Conservation (phyloP, 2,113 vertebrate species). For the Trichomycterus rosablanca region DNA sequence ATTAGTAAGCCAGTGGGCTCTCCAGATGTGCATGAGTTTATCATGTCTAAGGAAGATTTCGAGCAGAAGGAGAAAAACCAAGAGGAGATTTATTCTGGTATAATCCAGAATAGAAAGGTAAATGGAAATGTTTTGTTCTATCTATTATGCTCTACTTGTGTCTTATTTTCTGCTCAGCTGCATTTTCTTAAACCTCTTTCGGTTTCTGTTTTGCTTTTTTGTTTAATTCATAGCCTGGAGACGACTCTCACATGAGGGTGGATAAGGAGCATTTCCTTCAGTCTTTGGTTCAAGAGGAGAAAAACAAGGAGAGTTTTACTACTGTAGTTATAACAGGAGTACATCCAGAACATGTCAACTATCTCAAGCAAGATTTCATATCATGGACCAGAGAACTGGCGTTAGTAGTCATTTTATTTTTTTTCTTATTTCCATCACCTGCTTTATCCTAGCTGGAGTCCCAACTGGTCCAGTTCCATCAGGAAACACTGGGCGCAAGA, state of each 20-base stretch:
- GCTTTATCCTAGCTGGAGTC: too few species aligned
- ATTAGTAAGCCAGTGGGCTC: conserved; percentile 79
- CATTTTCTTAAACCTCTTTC: too few species aligned
- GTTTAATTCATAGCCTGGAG: conserved; percentile 79
- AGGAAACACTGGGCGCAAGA: too few species aligned
- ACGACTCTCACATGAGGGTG: conserved; percentile 73
- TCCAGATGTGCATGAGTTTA: conserved; percentile 87
- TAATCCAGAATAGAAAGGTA: conserved; percentile 87
- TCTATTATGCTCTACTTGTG: too few species aligned
- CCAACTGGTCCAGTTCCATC: too few species aligned
- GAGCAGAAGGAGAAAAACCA: conserved; percentile 84
- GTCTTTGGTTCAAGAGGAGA: conserved; percentile 77
- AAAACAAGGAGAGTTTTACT: conserved; percentile 80
- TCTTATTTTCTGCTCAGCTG: too few species aligned
- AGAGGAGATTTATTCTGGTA: conserved; percentile 77
- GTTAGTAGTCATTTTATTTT: conserved; percentile 81
- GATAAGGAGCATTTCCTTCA: conserved; percentile 78
- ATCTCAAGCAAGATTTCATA: conserved; percentile 74
- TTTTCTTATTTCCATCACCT: too few species aligned
- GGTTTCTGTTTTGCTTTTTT: background rate
- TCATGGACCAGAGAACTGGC: conserved; percentile 81
- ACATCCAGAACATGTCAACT: conserved; percentile 68
- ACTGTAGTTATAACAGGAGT: conserved; percentile 84
- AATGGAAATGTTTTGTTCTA: background rate
- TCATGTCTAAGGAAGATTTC: conserved; percentile 90